Evolutionary conservation across 2,113 vertebrate species (phyloP).

Genomic region (Misgurnus anguillicaudatus): DNA sequence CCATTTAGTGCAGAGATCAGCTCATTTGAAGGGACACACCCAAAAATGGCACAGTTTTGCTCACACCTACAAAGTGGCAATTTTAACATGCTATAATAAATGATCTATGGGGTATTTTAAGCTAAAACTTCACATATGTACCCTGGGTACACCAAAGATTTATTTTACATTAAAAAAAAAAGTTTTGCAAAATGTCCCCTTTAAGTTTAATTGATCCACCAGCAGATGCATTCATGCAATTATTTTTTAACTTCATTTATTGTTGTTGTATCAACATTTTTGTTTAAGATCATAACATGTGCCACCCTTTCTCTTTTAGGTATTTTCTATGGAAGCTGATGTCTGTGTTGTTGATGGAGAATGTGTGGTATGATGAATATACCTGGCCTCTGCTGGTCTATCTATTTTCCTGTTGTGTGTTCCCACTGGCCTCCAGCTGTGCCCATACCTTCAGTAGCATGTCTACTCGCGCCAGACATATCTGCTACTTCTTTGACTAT

Average conservation of each 20-base stretch:
- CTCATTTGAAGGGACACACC: no score
- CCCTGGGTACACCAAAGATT: no score
- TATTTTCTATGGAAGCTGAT: conserved; percentile 83
- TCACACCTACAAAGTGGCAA: no score
- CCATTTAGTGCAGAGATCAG: no score
- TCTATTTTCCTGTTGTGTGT: conserved; percentile 81
- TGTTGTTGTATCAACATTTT: not conserved
- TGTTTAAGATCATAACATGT: not conserved
- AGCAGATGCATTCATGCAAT: not conserved
- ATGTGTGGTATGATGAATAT: conserved; percentile 70
- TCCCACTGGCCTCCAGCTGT: conserved; percentile 83
- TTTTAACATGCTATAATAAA: no score
- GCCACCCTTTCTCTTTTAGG: conserved; percentile 63
- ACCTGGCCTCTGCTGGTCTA: conserved; percentile 80
- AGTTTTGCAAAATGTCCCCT: no score
- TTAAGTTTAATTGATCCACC: not conserved
- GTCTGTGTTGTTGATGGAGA: conserved; percentile 66
- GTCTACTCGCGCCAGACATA: conserved; percentile 77
- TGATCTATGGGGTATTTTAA: no score
- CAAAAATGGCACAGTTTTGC: no score
- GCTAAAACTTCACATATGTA: no score
- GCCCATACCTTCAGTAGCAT: conserved; percentile 87
- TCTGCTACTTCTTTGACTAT: conserved; percentile 89
- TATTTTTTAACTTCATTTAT: not conserved
- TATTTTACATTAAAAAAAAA: no score